Percentiles rank a stretch among this genome's conserved stretches.
Evolutionary conservation across 1,140 invertebrate genomes (phyloP).

Genomic region (Drosophila fuyamai): DNA sequence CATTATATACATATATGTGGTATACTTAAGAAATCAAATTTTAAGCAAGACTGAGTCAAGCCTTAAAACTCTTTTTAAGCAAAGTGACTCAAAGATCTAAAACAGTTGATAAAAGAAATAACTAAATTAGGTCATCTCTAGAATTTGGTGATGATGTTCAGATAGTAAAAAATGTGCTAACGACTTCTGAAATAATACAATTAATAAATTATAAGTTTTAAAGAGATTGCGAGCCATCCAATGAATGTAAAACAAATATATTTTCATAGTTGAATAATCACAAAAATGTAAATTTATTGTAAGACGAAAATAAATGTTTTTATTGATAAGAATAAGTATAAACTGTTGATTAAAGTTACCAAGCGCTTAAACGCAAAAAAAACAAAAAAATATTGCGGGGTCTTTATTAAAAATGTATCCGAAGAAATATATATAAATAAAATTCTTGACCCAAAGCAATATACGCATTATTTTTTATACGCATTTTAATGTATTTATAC

Average conservation of each 20-base stretch:
- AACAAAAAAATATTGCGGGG: background rate
- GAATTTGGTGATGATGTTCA: too few species aligned
- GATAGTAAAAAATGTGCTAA: too few species aligned
- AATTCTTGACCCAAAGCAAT: background rate
- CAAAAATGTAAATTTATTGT: background rate
- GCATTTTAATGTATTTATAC: conserved; percentile 6
- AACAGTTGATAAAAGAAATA: background rate
- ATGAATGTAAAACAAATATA: background rate
- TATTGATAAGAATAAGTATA: background rate
- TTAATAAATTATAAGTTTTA: background rate
- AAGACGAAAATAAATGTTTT: background rate
- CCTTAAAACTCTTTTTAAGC: background rate
- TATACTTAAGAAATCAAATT: conserved; percentile 9
- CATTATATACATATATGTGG: conserved; percentile 8
- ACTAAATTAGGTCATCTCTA: background rate
- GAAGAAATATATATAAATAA: conserved; percentile 4
- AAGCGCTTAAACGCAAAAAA: background rate
- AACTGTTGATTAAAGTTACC: background rate
- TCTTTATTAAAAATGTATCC: conserved; percentile 2
- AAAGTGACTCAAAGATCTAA: conserved; percentile 6
- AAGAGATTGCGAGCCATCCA: background rate
- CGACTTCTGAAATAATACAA: too few species aligned
- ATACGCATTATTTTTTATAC: conserved; percentile 8
- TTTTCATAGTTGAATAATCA: background rate
- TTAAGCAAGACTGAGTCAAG: conserved; percentile 8